Evolutionary conservation across 2,797 vertebrate species (phyloP), one percentile per base, ranked within the genome.

Genomic region (Delichon dasypus): DNA sequence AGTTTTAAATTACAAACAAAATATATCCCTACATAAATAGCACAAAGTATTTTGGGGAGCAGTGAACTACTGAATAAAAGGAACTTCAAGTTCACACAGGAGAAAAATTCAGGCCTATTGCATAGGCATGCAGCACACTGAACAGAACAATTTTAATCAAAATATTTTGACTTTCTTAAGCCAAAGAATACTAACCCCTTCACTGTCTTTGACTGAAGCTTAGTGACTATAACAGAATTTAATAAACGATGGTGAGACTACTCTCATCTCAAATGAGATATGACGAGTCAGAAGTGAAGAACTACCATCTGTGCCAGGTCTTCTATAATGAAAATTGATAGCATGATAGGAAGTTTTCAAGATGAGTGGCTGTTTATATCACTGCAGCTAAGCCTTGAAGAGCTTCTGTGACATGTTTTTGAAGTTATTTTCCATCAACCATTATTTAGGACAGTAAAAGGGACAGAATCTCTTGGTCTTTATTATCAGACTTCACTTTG

Each of bases 1-100:
- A 38, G 71, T 89, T 64, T 96, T 90, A 78, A 95, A 90, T 96
- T 94, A 80, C 89, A 94, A 67, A 84, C 30, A 90, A 85, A 93
- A 72, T 55, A 36, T 60, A 96, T 95, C 51, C 9, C 13, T 65
- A 97, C 34, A 84, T 71, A 94, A 61, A 84, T 21, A 92, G 48
- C 30, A 84, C 2, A 18, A 66, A 62, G 27, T 70, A 50, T 74
- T 72, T 85, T 16, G 51, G n/a, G 44, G 51, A 92, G 18, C 47
- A 70, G 8, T 5, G 3, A 86, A 47, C 22, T 57, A 80, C 64
- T 80, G 64, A 91, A 87, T 53, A 32, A 86, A 89, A 78, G 10
- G 23, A 74, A 71, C 14, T 51, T 50, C 79, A 77, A 44, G 80
- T 83, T 76, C 65, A 40, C 12, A 64, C 36, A 83, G 36, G 67